These are phyloP conservation scores for Aelia acuminata DNA, from an alignment of 2,888 invertebrate genomes.

Conservation along the genomic window DNA sequence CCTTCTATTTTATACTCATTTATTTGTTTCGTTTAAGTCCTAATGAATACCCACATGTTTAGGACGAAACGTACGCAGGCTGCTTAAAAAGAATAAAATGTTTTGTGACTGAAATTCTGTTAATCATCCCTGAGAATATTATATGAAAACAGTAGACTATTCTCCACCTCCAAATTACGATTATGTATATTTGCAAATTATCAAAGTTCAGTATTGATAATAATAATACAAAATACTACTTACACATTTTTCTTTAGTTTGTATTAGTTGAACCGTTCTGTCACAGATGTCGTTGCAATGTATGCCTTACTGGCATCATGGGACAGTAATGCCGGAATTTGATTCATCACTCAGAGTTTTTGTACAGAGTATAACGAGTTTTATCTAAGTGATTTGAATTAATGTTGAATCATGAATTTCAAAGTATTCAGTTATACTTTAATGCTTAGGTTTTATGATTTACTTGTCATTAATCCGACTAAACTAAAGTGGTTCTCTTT, in stretches of 20 bases:
- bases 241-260: not conserved
- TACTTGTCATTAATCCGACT: not conserved
- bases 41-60: no score
- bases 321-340: constrained; percentile 61
- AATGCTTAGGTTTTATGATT: constrained; percentile 2
- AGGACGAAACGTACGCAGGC: no score
- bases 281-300: constrained; percentile 8
- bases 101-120: no score
- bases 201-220: no score
- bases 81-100: no score
- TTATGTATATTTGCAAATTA: no score
- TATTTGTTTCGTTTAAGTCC: no score
- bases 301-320: constrained; percentile 36
- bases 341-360: constrained; percentile 29
- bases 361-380: not conserved
- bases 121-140: no score
- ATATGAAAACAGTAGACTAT: no score
- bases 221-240: not conserved
- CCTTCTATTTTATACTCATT: no score
- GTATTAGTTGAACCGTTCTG: not conserved
- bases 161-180: no score
- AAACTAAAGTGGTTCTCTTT: constrained; percentile 20
- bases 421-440: not conserved
- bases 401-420: constrained; percentile 40
- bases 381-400: not conserved